These are phyloP conservation scores for Alosa sapidissima DNA, from an alignment of 2,797 vertebrate genomes.

Conservation along the genomic window DNA sequence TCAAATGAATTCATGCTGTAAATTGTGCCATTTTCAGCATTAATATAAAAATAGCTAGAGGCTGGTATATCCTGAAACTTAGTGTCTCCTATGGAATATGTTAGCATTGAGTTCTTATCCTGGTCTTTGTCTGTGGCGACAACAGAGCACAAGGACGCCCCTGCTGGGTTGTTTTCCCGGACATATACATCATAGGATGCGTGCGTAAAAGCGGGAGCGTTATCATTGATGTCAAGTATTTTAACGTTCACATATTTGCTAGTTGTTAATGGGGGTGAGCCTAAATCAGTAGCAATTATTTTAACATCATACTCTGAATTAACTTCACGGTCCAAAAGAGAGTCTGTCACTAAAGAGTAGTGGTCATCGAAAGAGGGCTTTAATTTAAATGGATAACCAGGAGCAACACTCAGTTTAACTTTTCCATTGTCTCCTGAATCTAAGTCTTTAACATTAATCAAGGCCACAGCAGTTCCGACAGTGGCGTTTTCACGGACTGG, in stretches of 20 bases:
- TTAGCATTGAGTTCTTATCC: conserved; percentile 62
- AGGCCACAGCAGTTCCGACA: conserved; percentile 56
- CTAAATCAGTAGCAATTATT: conserved; percentile 10
- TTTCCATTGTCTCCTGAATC: conserved; percentile 46
- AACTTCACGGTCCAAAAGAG: conserved; percentile 40
- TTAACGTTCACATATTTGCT: conserved; percentile 74
- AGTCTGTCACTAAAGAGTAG: conserved; percentile 43
- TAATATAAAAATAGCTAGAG: conserved; percentile 43
- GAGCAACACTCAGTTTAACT: conserved; percentile 34
- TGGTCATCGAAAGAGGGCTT: conserved; percentile 47
- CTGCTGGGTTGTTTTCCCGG: conserved; percentile 80
- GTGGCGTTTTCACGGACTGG: conserved; percentile 62
- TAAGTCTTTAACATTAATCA: conserved; percentile 40
- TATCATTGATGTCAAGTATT: conserved; percentile 87
- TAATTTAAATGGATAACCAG: conserved; percentile 37
- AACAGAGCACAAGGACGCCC: conserved; percentile 79
- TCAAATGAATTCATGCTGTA: conserved; percentile 60
- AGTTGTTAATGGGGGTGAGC: conserved; percentile 74
- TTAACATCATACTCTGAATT: conserved; percentile 39
- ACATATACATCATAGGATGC: conserved; percentile 80
- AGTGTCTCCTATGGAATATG: conserved; percentile 39
- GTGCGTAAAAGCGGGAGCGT: conserved; percentile 74
- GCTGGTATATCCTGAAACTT: conserved; percentile 31
- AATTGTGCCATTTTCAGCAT: conserved; percentile 64
- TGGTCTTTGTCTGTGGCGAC: conserved; percentile 80